Evolutionary conservation across 2,113 vertebrate species (phyloP).

Genomic region (Pan troglodytes): NHGRI_mPanTro3-v2.1_pri NC_072414.2:45661001-45661500

Average conservation of each 20-base stretch:
- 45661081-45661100: background rate
- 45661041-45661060: background rate
- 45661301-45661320: background rate
- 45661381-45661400: background rate
- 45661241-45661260: conserved; percentile 23
- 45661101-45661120: background rate
- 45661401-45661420: background rate
- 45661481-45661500: background rate
- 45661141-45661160: background rate
- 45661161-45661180: background rate
- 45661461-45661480: background rate
- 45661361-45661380: background rate
- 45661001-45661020: background rate
- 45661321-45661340: background rate
- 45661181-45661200: background rate
- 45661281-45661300: background rate
- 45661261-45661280: background rate
- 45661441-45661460: background rate
- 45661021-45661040: background rate
- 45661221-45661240: background rate
- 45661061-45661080: background rate
- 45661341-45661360: background rate
- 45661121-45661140: background rate
- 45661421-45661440: background rate
- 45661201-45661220: background rate